A percentile compares a stretch with the other conserved stretches of the same genome.
Evolutionary conservation across 2,113 vertebrate genomes (phyloP).

Genomic region (Probosciger aterrimus): DNA sequence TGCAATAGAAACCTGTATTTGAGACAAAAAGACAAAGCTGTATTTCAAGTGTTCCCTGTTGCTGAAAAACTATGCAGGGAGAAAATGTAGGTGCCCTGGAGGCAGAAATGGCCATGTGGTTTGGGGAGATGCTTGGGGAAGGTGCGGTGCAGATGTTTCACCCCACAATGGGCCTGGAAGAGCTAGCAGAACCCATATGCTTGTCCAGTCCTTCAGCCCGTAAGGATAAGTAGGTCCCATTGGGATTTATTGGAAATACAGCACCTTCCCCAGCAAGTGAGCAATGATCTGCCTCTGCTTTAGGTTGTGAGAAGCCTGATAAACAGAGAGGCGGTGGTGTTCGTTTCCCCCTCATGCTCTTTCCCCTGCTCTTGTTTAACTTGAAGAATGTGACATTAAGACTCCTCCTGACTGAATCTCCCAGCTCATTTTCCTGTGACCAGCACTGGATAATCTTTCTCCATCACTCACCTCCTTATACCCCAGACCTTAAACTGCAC

Average conservation of each 20-base stretch:
- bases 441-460: neutral
- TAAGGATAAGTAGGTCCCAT: accelerated
- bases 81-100: neutral
- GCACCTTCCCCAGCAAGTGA: neutral
- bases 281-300: neutral
- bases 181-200: neutral
- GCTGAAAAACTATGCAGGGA: neutral
- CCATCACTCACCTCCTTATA: neutral
- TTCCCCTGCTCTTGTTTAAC: neutral
- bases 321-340: neutral
- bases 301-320: neutral
- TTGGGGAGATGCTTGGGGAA: neutral
- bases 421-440: neutral
- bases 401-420: neutral
- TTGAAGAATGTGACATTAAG: neutral
- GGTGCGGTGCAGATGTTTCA: neutral
- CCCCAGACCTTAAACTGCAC: neutral
- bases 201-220: neutral
- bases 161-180: neutral
- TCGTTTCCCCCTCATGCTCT: neutral
- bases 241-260: neutral
- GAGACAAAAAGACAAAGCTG: neutral
- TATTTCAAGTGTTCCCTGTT: neutral
- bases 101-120: neutral
- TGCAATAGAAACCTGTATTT: neutral